phyloP scores from a whole-genome alignment of 1,140 invertebrate species.

The Calliopsis andreniformis region DNA sequence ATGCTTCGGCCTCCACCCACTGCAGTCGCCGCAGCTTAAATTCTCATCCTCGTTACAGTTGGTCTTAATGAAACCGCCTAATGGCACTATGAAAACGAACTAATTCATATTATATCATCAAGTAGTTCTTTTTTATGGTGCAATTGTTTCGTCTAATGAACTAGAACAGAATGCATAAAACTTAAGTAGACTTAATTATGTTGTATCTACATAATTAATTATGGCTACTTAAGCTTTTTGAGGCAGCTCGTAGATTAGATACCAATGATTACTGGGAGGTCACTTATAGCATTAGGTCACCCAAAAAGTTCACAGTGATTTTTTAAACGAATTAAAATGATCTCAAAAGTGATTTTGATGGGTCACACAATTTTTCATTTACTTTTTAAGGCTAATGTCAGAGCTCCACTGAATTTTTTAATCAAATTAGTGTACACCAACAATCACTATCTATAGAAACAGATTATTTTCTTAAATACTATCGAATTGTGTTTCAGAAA shows the following conservation, averaged over 20 bases:
- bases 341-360: no score
- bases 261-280: background rate
- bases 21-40: slow-evolving; percentile 41
- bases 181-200: background rate
- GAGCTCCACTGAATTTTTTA: no score
- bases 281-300: background rate
- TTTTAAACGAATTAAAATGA: no score
- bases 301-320: no score
- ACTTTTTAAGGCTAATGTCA: no score
- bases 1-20: slow-evolving; percentile 84
- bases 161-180: background rate
- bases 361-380: no score
- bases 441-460: no score
- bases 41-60: background rate
- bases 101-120: background rate
- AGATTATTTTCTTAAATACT: no score
- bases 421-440: no score
- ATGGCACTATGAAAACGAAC: background rate
- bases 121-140: slow-evolving; percentile 8
- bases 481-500: background rate
- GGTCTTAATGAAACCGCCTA: slow-evolving; percentile 26
- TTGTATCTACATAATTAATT: no score
- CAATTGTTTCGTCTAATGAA: slow-evolving; percentile 8
- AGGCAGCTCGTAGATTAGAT: no score
- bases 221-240: no score